Base-by-base conservation (phyloP, 2,797 vertebrate genomes). In the Chloroceryle inda region DNA sequence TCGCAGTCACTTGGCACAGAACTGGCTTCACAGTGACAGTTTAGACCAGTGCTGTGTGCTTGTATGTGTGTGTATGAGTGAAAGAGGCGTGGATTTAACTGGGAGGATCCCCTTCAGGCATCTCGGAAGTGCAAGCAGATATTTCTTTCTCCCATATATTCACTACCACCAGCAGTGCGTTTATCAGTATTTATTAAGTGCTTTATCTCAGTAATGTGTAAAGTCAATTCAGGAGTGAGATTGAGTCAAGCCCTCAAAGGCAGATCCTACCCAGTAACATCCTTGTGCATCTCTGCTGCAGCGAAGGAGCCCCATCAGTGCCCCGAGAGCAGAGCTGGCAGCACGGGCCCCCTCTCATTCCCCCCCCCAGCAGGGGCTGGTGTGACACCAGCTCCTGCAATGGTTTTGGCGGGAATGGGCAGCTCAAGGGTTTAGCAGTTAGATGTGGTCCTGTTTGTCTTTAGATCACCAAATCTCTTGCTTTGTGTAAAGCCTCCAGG, bases 11-110 rank as follows among this genome's bases (percentile, higher is more conserved):
- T 91, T 68, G 88, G 88, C 69, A 69, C 37, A 69, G 55, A 78
- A 68, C 13, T 44, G 75, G n/a, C 29, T 61, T 71, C 23, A 8
- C 4, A 6, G 12, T 38, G 73, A 4, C 42, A 92, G 82, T 80
- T 91, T 21, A 59, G 52, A 42, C 29, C 4, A 1, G 27, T 61
- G 37, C 35, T 75, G 35, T 1, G 11, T 11, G 49, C 85, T 61
- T 22, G 6, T 47, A 2, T 2, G 22, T 31, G 6, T 18, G 20
- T 0, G 0, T 44, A 6, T 0, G 9, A 58, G 52, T 20, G 61
- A 27, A 8, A 74, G 29, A 68, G 47, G 24, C 37, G 16, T 1
- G 29, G 23, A 26, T 42, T 72, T 63, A 55, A n/a, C 37, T 9
- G 56, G 22, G 50, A 76, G 13, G 17, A 50, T 71, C 35, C 62